Evolutionary conservation across 2,888 invertebrate genomes (phyloP), one percentile per base, ranked within the genome.

Genomic region (Opisthograptis luteolata): DNA sequence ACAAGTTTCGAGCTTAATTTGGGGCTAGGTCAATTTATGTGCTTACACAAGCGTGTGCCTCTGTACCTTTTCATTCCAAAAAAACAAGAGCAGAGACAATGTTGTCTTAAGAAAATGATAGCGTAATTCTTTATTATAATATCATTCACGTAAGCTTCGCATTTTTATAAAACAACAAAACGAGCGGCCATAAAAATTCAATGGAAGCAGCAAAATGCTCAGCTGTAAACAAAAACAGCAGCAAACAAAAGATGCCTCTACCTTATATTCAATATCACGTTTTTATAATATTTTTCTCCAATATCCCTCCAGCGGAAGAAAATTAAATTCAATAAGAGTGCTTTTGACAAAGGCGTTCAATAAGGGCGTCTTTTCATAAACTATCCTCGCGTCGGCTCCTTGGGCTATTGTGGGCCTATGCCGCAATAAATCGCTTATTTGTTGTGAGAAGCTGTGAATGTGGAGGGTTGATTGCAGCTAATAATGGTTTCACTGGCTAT

Each of bases 271-370:
- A 40, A 50, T 50, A 50, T 49, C 44, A 30, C 44, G 39, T 44
- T 50, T 50, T 51, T 39, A 35, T 39, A 46, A 55, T 53, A 48
- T 48, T 55, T 49, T 24, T 9, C 46, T 45, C 28, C 32, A 17
- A 55, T 53, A 57, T 53, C 54, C 43, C 32, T 30, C 34, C 34
- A 24, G 40, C 13, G 40, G 46, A 48, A 51, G 46, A 44, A 55
- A 58, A 60, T 55, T 60, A 45, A 60, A 58, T 60, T 58, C 50
- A 51, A 45, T 48, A 53, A 52, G 41, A 36, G 27, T 39, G 42
- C 32, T 20, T 47, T 25, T 43, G 42, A 43, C 43, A 49, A 44
- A 41, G 22, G 39, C 32, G 22, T 28, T 14, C 28, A 9, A 24
- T 50, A 50, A 43, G 34, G 27, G 43, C 39, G 34, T 39, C 43